Conservation (phyloP, 2,113 vertebrate genomes). For the Phylloscopus whistleri region DNA sequence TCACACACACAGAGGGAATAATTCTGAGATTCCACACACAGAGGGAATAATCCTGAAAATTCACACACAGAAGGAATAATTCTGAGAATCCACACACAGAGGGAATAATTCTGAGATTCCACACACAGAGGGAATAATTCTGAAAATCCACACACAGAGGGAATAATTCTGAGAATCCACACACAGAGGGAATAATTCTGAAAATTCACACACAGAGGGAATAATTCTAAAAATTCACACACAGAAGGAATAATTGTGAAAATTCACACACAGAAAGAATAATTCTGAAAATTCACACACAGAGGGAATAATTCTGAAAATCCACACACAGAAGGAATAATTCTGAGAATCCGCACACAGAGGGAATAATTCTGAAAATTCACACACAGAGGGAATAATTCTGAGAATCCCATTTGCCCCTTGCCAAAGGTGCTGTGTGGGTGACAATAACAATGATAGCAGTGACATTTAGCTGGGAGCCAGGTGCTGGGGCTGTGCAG, state of each 20-base stretch:
- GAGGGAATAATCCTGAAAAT: too few relatives aligned
- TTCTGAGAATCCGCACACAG: background rate
- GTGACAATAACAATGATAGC: background rate
- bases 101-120: too few relatives aligned
- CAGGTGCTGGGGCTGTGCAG: background rate
- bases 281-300: background rate
- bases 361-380: too few relatives aligned
- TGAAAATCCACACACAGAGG: background rate
- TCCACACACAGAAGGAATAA: too few relatives aligned
- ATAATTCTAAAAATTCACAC: background rate
- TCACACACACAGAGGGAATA: background rate
- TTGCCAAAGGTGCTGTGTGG: background rate
- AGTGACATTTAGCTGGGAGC: background rate
- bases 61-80: background rate
- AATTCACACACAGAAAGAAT: background rate
- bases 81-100: background rate
- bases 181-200: background rate
- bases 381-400: background rate
- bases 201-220: background rate
- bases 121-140: background rate
- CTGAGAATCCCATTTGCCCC: background rate
- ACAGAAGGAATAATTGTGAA: background rate
- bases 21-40: background rate
- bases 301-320: background rate
- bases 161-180: background rate